Percentiles rank a stretch among this genome's conserved stretches.
phyloP scores from a whole-genome alignment of 2,113 vertebrate genomes.

The Trogon melanurus region DNA sequence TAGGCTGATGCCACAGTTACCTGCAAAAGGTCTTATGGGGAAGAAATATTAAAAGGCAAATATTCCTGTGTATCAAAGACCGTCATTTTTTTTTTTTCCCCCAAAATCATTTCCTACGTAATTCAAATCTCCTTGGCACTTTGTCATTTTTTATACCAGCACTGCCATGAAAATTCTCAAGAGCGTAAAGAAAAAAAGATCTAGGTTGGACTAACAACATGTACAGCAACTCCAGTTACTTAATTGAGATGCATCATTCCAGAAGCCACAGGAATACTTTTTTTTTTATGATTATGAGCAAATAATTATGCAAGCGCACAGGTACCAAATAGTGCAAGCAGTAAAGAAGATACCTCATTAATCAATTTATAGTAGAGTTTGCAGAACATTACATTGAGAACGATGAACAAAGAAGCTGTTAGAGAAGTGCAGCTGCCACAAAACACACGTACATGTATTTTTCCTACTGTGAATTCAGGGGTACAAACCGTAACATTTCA shows the following conservation, averaged over 20 bases:
- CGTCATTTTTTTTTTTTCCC: background rate
- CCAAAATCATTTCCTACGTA: background rate
- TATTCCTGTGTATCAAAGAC: background rate
- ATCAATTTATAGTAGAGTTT: background rate
- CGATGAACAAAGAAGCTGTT: background rate
- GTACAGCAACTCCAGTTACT: background rate
- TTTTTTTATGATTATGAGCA: background rate
- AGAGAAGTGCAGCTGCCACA: background rate
- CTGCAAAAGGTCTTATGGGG: background rate
- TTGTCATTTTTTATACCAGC: background rate
- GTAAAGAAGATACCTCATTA: background rate
- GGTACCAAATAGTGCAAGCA: background rate
- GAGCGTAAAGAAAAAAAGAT: background rate
- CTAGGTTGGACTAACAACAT: background rate
- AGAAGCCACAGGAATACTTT: background rate
- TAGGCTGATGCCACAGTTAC: background rate
- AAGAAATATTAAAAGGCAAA: background rate
- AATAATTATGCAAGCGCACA: background rate
- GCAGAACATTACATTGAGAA: background rate
- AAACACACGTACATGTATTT: background rate
- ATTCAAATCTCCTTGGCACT: background rate
- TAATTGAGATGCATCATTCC: background rate
- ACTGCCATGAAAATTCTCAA: background rate
- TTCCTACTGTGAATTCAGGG: background rate
- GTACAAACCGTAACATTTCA: background rate